Evolutionary conservation across 2,888 invertebrate species (phyloP).

Genomic region (Euzetes globulus): DNA sequence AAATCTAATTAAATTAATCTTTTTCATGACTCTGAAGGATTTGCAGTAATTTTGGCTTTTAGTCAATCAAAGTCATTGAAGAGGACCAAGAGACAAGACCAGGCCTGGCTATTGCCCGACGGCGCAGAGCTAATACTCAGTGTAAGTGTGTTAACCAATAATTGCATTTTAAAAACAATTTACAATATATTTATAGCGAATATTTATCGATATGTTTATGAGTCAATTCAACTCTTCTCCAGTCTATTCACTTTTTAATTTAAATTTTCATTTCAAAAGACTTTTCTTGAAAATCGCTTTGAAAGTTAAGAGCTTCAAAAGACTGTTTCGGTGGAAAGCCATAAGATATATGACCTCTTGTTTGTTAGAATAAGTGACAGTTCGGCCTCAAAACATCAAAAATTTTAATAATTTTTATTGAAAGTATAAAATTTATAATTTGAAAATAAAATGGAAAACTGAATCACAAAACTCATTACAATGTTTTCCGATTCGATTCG

Average conservation of each 20-base stretch:
- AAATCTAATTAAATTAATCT: too few species aligned
- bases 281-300: too few species aligned
- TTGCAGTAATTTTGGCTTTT: conserved; percentile 23
- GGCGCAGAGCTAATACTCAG: conserved; percentile 16
- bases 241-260: too few species aligned
- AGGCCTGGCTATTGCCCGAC: conserved; percentile 22
- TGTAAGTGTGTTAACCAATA: conserved; percentile 12
- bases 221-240: background rate
- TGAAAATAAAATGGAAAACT: background rate
- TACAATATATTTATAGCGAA: background rate
- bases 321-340: background rate
- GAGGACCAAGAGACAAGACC: background rate
- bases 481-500: background rate
- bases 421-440: background rate
- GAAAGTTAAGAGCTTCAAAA: background rate
- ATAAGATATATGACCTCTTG: background rate
- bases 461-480: background rate
- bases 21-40: background rate
- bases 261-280: too few species aligned
- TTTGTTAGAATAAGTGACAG: conserved; percentile 1
- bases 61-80: conserved; percentile 29
- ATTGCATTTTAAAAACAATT: background rate
- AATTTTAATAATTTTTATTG: background rate
- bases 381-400: conserved; percentile 14
- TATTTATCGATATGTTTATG: background rate